Conservation (phyloP, 2,113 vertebrate genomes). For the Triplophysa rosa region DNA sequence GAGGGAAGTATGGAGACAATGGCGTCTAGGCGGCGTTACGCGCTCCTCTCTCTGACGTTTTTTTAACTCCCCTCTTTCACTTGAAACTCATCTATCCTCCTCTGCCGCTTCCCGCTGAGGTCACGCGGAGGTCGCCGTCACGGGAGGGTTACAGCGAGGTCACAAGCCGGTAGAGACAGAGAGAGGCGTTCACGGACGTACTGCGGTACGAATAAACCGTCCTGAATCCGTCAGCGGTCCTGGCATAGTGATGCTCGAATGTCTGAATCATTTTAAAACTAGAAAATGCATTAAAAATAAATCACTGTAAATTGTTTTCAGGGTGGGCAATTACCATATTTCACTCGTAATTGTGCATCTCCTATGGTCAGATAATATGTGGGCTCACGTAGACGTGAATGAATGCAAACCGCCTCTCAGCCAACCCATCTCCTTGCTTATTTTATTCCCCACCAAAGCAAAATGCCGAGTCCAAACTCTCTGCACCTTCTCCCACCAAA, state of each 20-base stretch:
- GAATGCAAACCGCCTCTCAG: not conserved
- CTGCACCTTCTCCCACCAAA: not conserved
- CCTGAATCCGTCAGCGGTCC: not conserved
- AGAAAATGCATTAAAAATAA: constrained; percentile 29
- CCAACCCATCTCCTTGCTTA: not conserved
- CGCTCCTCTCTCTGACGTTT: constrained; percentile 11
- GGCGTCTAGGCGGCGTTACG: constrained; percentile 42
- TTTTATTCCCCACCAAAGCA: not conserved
- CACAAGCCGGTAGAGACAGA: constrained; percentile 21
- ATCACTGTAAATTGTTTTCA: constrained; percentile 19
- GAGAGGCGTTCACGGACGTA: not conserved
- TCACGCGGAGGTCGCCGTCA: constrained; percentile 41
- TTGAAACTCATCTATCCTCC: constrained; percentile 50
- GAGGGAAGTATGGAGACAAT: constrained; percentile 46
- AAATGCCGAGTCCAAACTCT: not conserved
- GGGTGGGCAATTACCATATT: constrained; percentile 32
- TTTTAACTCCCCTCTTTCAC: constrained; percentile 43
- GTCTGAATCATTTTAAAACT: constrained; percentile 20
- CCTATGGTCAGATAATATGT: constrained; percentile 39
- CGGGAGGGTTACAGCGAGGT: constrained; percentile 48
- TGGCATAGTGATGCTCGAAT: constrained; percentile 1
- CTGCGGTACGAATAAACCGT: not conserved
- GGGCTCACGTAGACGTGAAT: not conserved
- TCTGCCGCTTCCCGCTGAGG: constrained; percentile 24
- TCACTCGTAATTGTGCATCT: constrained; percentile 42